A percentile compares a stretch with the other conserved stretches of the same genome.
Evolutionary conservation across 2,113 vertebrate species (phyloP).

Genomic region (Corydoras sp.): DNA sequence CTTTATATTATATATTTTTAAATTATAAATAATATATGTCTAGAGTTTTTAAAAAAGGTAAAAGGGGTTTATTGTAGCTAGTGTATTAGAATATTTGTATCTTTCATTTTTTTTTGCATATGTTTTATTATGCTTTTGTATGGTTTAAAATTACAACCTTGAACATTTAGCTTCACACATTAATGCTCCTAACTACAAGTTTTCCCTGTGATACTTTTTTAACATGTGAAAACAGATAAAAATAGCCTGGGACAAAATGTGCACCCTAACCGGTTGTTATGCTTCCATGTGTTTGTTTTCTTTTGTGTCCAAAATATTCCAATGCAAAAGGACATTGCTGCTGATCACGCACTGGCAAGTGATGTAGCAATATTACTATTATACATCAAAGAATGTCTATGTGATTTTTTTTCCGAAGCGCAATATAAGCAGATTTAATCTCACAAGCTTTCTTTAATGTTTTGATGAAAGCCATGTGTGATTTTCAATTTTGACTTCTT

Average conservation of each 20-base stretch:
- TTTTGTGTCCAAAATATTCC: slow-evolving; percentile 31
- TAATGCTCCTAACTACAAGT: slow-evolving; percentile 3
- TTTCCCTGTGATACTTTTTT: slow-evolving; percentile 13
- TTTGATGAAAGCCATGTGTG: slow-evolving; percentile 45
- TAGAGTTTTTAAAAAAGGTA: too few relatives aligned
- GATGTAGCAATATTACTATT: slow-evolving; percentile 18
- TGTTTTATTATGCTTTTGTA: too few relatives aligned
- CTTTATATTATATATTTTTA: too few relatives aligned
- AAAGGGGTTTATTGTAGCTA: too few relatives aligned
- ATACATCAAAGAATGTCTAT: slow-evolving; percentile 30
- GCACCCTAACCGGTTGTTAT: slow-evolving; percentile 10
- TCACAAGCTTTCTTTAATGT: slow-evolving; percentile 38
- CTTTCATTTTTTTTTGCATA: too few relatives aligned
- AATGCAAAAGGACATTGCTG: slow-evolving; percentile 14
- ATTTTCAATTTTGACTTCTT: slow-evolving; percentile 29
- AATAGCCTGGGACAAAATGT: slow-evolving; percentile 15
- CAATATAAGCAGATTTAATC: slow-evolving; percentile 47
- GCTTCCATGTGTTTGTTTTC: slow-evolving; percentile 18
- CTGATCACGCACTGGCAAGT: slow-evolving; percentile 14
- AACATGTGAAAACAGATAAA: slow-evolving; percentile 21
- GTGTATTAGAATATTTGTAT: too few relatives aligned
- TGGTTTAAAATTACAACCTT: too few relatives aligned
- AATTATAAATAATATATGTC: too few relatives aligned
- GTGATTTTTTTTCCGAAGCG: slow-evolving; percentile 30
- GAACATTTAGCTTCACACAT: too few relatives aligned